These are phyloP conservation scores for Sebastes taczanowskii DNA, from an alignment of 2,797 vertebrate species.

Conservation along the genomic window DNA sequence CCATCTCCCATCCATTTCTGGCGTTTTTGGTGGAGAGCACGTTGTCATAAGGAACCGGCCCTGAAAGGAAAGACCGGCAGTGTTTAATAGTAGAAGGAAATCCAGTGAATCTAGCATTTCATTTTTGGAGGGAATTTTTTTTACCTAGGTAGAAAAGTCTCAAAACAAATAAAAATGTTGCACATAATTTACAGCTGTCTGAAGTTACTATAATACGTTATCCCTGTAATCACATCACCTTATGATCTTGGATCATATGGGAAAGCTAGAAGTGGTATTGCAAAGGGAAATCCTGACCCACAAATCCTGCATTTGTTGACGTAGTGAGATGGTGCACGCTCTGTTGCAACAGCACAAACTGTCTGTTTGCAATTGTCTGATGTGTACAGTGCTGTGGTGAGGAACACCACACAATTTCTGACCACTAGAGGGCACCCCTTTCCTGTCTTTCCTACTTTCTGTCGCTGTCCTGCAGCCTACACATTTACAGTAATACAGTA, in stretches of 20 bases:
- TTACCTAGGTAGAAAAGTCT: too few relatives aligned
- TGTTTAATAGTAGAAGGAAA: background rate
- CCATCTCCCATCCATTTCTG: slow-evolving; percentile 90
- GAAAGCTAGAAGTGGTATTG: background rate
- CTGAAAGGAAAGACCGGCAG: slow-evolving; percentile 66
- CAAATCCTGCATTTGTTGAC: background rate
- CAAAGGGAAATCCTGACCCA: background rate
- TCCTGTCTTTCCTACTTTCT: background rate
- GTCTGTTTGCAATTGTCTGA: too few relatives aligned
- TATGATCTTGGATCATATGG: background rate
- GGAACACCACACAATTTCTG: background rate
- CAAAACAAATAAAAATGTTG: background rate
- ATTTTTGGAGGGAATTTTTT: background rate
- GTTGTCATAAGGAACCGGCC: slow-evolving; percentile 68
- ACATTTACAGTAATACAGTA: background rate
- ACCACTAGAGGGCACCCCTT: slow-evolving; percentile 20
- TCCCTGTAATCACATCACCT: background rate
- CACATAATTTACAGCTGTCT: background rate
- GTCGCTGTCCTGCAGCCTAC: background rate
- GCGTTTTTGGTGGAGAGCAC: slow-evolving; percentile 81
- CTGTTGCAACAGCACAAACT: too few relatives aligned
- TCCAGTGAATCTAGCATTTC: background rate
- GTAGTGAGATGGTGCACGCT: too few relatives aligned
- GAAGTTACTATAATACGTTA: background rate
- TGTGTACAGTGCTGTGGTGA: too few relatives aligned